Conservation (phyloP, 2,113 vertebrate genomes). For the Hydrochoerus hydrochaeris region DNA sequence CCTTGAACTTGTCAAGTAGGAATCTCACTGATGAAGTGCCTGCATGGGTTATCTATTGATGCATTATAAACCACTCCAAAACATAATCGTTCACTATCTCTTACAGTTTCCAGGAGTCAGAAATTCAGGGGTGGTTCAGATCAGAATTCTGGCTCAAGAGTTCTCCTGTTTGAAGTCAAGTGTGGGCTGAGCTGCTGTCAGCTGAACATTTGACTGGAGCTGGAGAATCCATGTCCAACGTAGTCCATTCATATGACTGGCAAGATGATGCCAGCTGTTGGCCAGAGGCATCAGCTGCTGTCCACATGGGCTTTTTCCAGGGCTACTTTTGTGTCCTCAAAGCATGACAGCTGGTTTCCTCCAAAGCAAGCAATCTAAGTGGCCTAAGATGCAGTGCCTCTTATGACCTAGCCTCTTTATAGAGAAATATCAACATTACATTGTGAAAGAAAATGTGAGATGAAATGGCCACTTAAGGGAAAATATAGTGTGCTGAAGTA, state of each 20-base stretch:
- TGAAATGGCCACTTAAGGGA: not conserved
- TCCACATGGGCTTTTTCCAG: not conserved
- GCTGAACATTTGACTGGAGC: not conserved
- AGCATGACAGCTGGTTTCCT: not conserved
- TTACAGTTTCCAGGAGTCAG: not conserved
- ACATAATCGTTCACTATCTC: not conserved
- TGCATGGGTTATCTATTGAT: not conserved
- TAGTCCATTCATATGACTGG: not conserved
- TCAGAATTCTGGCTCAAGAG: not conserved
- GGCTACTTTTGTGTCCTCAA: not conserved
- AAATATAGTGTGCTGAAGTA: not conserved
- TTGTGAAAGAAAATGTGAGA: not conserved
- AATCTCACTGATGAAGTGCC: not conserved
- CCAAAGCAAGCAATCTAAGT: not conserved
- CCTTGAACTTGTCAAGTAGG: slow-evolving; percentile 23
- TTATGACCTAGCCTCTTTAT: not conserved
- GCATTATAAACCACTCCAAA: not conserved
- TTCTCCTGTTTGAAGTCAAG: not conserved
- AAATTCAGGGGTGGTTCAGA: not conserved
- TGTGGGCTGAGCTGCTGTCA: not conserved
- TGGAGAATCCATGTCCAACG: not conserved
- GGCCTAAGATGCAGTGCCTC: not conserved
- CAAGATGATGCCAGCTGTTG: too few relatives aligned
- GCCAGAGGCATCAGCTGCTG: not conserved
- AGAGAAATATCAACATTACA: not conserved